Conservation (phyloP, 2,888 invertebrate genomes). For the Steinernema hermaphroditum region DNA sequence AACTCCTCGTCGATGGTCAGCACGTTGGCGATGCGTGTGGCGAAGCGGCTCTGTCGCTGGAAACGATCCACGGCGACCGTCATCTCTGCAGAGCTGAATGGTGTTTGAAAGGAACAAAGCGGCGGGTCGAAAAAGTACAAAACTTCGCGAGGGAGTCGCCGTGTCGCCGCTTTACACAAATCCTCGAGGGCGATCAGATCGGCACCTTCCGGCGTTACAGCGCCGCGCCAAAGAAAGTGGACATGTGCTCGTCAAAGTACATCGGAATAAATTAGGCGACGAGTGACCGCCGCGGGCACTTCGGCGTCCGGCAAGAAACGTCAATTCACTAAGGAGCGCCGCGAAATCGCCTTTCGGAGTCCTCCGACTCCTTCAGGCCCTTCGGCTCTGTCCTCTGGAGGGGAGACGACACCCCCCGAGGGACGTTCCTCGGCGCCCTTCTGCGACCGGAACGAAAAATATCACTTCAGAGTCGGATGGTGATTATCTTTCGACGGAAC, state of each 20-base stretch:
- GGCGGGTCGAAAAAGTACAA: too few relatives aligned
- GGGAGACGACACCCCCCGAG: too few relatives aligned
- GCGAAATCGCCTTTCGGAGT: neutral
- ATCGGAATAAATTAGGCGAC: constrained; percentile 6
- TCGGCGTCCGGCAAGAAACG: neutral
- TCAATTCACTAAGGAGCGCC: neutral
- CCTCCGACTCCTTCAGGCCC: neutral
- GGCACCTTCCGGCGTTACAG: neutral
- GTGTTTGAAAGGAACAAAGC: too few relatives aligned
- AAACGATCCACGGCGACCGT: neutral
- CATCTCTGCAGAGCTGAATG: too few relatives aligned
- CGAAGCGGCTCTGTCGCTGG: constrained; percentile 16
- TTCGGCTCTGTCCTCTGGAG: too few relatives aligned
- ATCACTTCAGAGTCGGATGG: too few relatives aligned
- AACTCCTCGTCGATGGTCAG: constrained; percentile 26
- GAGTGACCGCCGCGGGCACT: neutral
- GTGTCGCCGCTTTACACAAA: too few relatives aligned
- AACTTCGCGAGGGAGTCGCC: too few relatives aligned
- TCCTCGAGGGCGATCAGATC: neutral
- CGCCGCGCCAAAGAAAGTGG: neutral
- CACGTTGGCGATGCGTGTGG: neutral
- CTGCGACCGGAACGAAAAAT: too few relatives aligned
- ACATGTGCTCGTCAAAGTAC: neutral
- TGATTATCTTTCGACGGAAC: too few relatives aligned
- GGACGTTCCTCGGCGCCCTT: too few relatives aligned